A percentile compares a stretch with the other conserved stretches of the same genome.
phyloP scores from a whole-genome alignment of 2,888 invertebrate species.

The Achlya flavicornis region DNA sequence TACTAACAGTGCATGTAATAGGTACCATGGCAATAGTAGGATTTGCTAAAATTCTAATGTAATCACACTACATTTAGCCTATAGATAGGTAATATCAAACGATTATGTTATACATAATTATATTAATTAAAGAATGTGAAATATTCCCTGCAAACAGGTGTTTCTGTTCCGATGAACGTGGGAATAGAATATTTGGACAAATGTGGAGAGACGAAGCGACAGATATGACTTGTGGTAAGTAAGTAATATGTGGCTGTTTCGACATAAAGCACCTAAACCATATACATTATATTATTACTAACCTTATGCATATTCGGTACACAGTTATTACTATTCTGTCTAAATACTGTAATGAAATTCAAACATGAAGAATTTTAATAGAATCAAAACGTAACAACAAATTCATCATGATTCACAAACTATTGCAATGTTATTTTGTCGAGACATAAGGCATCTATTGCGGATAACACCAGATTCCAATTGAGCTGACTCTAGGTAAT shows the following conservation, averaged over 20 bases:
- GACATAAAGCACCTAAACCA: background rate
- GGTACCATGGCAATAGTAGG: too few species aligned
- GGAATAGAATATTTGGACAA: constrained; percentile 87
- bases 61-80: too few species aligned
- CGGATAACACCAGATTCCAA: background rate
- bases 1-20: too few species aligned
- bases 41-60: too few species aligned
- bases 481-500: background rate
- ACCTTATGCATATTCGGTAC: background rate
- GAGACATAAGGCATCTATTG: background rate
- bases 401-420: background rate
- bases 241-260: constrained; percentile 30
- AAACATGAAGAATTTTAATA: constrained; percentile 5
- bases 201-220: constrained; percentile 82
- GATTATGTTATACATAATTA: background rate
- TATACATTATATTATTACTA: background rate
- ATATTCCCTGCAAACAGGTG: constrained; percentile 74
- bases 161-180: constrained; percentile 85
- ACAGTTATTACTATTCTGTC: background rate
- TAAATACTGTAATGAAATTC: background rate
- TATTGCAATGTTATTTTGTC: background rate
- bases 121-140: constrained; percentile 14
- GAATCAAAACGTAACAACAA: background rate
- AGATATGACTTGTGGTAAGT: constrained; percentile 88
- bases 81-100: background rate